Evolutionary conservation across 2,797 vertebrate species (phyloP).

Genomic region (Anguilla anguilla): DNA sequence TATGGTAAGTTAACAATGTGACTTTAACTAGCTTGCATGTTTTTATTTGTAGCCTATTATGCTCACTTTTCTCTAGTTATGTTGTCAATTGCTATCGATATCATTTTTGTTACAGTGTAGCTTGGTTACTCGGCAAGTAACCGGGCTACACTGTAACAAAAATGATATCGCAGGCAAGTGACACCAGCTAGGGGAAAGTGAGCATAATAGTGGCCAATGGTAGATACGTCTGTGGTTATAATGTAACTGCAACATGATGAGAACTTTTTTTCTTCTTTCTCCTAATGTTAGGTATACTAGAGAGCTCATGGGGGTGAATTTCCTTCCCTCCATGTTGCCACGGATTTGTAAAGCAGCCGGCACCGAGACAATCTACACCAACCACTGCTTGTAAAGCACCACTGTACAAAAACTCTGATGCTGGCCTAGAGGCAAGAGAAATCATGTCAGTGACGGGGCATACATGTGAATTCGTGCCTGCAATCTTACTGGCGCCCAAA

Average conservation of each 20-base stretch:
- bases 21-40: no score
- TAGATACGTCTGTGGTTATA: neutral
- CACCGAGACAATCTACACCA: slow-evolving; percentile 10
- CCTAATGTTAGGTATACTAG: slow-evolving; percentile 1
- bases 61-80: no score
- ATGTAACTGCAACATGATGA: neutral
- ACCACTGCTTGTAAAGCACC: slow-evolving; percentile 13
- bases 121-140: no score
- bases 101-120: no score
- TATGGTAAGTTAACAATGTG: no score
- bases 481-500: neutral
- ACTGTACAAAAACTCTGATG: slow-evolving; percentile 9
- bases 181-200: neutral
- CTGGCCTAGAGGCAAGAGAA: slow-evolving; percentile 14
- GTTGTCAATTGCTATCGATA: no score
- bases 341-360: slow-evolving; percentile 6
- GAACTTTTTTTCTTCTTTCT: neutral
- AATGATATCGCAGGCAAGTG: neutral
- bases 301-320: slow-evolving; percentile 22
- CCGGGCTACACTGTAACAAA: no score
- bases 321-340: slow-evolving; percentile 5
- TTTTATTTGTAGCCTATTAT: no score
- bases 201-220: neutral
- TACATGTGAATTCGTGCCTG: neutral
- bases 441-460: slow-evolving; percentile 1